A percentile compares a stretch with the other conserved stretches of the same genome.
Evolutionary conservation across 1,140 invertebrate species (phyloP).

Genomic region (Penaeus vannamei): DNA sequence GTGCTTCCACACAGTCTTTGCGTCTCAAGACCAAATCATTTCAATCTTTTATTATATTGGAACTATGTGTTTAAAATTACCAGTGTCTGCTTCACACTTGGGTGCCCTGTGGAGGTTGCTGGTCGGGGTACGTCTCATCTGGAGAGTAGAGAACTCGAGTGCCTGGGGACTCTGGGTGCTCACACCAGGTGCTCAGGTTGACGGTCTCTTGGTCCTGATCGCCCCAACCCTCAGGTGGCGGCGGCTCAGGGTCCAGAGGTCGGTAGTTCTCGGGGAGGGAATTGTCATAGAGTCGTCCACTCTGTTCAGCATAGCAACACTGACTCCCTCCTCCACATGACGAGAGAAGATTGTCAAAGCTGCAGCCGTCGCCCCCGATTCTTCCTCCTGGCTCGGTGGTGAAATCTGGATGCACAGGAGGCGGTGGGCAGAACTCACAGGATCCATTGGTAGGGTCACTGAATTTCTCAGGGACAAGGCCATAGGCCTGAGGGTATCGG

Average conservation of each 20-base stretch:
- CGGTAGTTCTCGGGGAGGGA: constrained; percentile 65
- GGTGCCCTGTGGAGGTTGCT: constrained; percentile 46
- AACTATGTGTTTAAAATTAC: not conserved
- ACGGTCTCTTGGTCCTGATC: constrained; percentile 58
- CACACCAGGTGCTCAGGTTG: constrained; percentile 62
- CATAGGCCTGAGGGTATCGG: constrained; percentile 60
- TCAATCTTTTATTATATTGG: too few relatives aligned
- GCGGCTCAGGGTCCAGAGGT: constrained; percentile 56
- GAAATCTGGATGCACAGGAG: constrained; percentile 40
- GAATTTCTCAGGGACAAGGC: constrained; percentile 51
- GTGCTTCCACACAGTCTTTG: too few relatives aligned
- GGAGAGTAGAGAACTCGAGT: constrained; percentile 66
- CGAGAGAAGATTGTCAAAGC: constrained; percentile 65
- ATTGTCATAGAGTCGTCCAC: constrained; percentile 59
- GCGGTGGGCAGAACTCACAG: constrained; percentile 57
- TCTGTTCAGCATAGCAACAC: constrained; percentile 56
- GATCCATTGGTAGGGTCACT: constrained; percentile 35
- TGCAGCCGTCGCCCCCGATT: constrained; percentile 66
- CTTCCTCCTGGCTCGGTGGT: constrained; percentile 44
- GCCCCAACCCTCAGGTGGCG: constrained; percentile 65
- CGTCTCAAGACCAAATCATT: too few relatives aligned
- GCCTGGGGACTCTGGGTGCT: constrained; percentile 62
- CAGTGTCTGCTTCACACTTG: constrained; percentile 38
- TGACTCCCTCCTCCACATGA: constrained; percentile 63
- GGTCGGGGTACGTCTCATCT: constrained; percentile 57